These are phyloP conservation scores for Symphodus melops DNA, from an alignment of 2,113 vertebrate genomes.

Conservation along the genomic window DNA sequence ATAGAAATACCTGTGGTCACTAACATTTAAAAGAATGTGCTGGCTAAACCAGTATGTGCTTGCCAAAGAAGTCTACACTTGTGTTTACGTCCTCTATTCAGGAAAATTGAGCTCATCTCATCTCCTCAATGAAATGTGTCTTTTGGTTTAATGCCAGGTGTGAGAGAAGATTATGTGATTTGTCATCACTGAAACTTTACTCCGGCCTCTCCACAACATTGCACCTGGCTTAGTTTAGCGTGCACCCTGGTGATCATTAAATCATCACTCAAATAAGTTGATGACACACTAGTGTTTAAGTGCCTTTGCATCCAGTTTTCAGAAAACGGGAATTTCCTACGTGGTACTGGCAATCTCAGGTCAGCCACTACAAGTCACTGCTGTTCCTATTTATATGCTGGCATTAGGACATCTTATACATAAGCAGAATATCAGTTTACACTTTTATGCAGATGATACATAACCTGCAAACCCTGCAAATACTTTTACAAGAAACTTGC, in stretches of 20 bases:
- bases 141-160: background rate
- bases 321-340: constrained; percentile 4
- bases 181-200: background rate
- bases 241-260: background rate
- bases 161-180: background rate
- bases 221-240: too few species aligned
- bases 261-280: background rate
- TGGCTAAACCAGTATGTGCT: too few species aligned
- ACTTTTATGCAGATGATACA: constrained; percentile 25
- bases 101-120: background rate
- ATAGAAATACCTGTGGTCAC: too few species aligned
- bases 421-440: constrained; percentile 51
- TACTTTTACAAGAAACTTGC: constrained; percentile 37
- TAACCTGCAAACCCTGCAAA: constrained; percentile 43
- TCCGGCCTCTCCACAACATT: background rate
- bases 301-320: background rate
- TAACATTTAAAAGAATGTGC: too few species aligned
- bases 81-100: background rate
- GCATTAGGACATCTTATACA: constrained; percentile 57
- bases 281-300: background rate
- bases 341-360: background rate
- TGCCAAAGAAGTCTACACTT: background rate
- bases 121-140: background rate
- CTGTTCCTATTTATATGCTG: constrained; percentile 57
- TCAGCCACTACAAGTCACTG: constrained; percentile 24